A percentile compares a stretch with the other conserved stretches of the same genome.
Conservation (phyloP, 2,113 vertebrate genomes). For the Osmerus mordax region DNA sequence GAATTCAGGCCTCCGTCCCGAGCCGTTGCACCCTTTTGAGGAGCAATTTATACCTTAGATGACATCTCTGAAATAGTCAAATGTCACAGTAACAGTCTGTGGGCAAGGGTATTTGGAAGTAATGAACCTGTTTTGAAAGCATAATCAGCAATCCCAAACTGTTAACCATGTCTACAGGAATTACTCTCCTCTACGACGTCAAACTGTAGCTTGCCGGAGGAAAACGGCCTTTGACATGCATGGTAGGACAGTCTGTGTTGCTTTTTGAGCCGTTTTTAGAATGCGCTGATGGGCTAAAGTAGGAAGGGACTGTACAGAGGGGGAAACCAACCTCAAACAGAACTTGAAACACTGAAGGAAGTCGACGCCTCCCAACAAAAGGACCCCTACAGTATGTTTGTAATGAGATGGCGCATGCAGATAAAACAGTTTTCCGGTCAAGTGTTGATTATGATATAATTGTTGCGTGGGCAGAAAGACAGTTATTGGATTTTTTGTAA, state of each 20-base stretch:
- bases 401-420: background rate
- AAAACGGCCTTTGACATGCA: background rate
- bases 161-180: background rate
- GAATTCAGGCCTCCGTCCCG: background rate
- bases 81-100: too few species aligned
- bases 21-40: too few species aligned
- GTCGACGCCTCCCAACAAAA: background rate
- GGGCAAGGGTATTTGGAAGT: too few species aligned
- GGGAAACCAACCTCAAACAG: background rate
- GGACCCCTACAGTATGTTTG: background rate
- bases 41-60: too few species aligned
- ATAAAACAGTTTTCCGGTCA: background rate
- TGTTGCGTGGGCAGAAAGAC: background rate
- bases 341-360: background rate
- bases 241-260: too few species aligned
- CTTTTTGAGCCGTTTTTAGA: background rate
- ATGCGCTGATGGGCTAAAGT: constrained; percentile 1
- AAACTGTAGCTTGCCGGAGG: background rate
- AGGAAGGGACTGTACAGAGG: background rate
- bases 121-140: background rate
- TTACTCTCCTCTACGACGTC: too few species aligned
- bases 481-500: background rate
- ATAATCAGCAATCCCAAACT: background rate
- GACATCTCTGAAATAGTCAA: too few species aligned
- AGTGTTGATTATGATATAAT: background rate